phyloP scores from a whole-genome alignment of 2,888 invertebrate genomes.

The Trilocha varians region DNA sequence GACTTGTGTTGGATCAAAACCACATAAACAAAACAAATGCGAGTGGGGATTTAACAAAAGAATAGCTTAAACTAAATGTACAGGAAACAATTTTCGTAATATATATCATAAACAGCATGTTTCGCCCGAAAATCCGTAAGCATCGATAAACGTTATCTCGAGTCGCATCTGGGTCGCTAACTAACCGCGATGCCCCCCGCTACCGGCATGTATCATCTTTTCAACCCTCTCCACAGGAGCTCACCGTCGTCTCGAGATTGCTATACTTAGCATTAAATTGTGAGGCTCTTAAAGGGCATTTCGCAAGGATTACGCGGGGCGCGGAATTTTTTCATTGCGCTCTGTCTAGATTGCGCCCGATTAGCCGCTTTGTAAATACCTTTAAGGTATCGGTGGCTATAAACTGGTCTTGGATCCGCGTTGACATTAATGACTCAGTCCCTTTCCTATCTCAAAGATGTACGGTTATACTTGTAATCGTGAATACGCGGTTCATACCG shows the following conservation, averaged over 20 bases:
- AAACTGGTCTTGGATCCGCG: conserved; percentile 53
- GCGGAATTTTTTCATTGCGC: conserved; percentile 50
- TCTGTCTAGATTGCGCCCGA: conserved; percentile 46
- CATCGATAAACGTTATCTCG: conserved; percentile 45
- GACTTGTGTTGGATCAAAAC: too few relatives aligned
- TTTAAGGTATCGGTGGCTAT: conserved; percentile 63
- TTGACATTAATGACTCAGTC: conserved; percentile 65
- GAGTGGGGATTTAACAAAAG: too few relatives aligned
- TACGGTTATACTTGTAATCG: conserved; percentile 46
- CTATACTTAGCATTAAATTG: conserved; percentile 70
- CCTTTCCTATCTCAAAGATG: conserved; percentile 61
- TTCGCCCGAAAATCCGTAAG: conserved; percentile 26
- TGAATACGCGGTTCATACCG: conserved; percentile 43
- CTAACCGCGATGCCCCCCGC: conserved; percentile 50
- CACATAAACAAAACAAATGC: too few relatives aligned
- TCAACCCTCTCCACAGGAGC: conserved; percentile 51
- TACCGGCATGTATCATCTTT: conserved; percentile 57
- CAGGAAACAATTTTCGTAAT: background rate
- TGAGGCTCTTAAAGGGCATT: conserved; percentile 60
- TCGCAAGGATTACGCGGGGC: conserved; percentile 49
- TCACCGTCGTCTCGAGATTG: conserved; percentile 58
- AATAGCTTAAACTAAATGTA: too few relatives aligned
- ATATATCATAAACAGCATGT: background rate
- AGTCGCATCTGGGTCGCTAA: conserved; percentile 54
- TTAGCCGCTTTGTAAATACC: conserved; percentile 66